phyloP scores from a whole-genome alignment of 1,140 invertebrate genomes.

The Agrypnia vestita region DNA sequence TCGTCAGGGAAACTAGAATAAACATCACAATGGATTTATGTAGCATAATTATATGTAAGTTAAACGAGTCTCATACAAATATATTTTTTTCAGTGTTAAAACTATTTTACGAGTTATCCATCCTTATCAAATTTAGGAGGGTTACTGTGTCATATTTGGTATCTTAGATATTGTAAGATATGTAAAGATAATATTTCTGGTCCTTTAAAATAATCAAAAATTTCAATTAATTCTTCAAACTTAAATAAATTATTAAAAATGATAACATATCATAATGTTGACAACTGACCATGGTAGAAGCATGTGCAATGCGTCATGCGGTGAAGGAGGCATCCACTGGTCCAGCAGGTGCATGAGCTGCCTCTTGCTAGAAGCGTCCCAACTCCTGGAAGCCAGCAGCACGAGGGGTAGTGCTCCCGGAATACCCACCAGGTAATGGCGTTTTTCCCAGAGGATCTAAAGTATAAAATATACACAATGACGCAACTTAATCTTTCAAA shows the following conservation, averaged over 20 bases:
- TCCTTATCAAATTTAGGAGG: not conserved
- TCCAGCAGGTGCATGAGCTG: conserved; percentile 89
- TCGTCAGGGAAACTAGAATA: conserved; percentile 90
- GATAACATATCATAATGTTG: conserved; percentile 22
- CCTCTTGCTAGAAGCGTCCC: conserved; percentile 89
- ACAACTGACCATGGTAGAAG: conserved; percentile 87
- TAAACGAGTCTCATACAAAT: too few relatives aligned
- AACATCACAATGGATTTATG: too few relatives aligned
- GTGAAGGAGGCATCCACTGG: conserved; percentile 86
- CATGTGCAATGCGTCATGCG: conserved; percentile 92
- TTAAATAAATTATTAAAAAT: too few relatives aligned
- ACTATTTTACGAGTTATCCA: too few relatives aligned
- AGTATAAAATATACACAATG: conserved; percentile 54
- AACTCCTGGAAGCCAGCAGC: conserved; percentile 89
- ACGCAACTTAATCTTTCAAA: not conserved
- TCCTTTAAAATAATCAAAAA: too few relatives aligned
- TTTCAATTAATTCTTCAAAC: too few relatives aligned
- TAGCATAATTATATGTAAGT: too few relatives aligned
- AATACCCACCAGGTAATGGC: conserved; percentile 89
- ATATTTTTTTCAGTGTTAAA: too few relatives aligned
- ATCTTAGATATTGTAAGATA: too few relatives aligned
- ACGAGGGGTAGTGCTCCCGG: conserved; percentile 93
- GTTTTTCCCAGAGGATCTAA: conserved; percentile 93
- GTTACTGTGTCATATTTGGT: too few relatives aligned
- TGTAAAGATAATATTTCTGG: too few relatives aligned